Conservation (phyloP, 2,113 vertebrate species). For the cat (Felis catus) region DNA sequence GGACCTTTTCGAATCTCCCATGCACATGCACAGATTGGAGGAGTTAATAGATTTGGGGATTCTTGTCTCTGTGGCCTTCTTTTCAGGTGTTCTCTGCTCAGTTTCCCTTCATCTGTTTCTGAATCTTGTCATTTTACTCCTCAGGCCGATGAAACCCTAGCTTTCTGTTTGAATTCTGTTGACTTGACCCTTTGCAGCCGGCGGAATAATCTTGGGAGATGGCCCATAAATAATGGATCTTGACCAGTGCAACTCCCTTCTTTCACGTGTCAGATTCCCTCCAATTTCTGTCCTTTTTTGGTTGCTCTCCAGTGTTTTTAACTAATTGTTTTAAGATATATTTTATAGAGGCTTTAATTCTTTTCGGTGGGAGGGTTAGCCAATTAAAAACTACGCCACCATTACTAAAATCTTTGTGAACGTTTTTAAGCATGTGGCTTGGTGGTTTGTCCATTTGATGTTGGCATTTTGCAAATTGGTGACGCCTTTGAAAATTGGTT, state of each 20-base stretch:
- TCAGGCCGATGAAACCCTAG: neutral
- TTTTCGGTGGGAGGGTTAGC: neutral
- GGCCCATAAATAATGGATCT: neutral
- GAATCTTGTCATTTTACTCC: neutral
- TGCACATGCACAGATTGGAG: neutral
- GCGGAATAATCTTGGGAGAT: neutral
- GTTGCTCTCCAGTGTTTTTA: neutral
- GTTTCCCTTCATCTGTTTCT: neutral
- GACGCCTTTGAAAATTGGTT: constrained; percentile 11
- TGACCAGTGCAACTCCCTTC: neutral
- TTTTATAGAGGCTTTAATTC: constrained; percentile 4
- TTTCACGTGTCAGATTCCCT: neutral
- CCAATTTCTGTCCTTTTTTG: neutral
- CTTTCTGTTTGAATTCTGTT: neutral
- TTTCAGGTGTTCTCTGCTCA: neutral
- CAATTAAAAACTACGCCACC: neutral
- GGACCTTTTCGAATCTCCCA: neutral
- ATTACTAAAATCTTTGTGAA: neutral
- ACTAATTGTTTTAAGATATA: constrained; percentile 25
- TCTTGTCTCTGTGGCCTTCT: neutral
- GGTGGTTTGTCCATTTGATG: neutral
- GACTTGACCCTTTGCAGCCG: no score
- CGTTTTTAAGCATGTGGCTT: neutral
- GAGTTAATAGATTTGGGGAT: no score
- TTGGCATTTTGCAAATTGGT: neutral